phyloP scores from a whole-genome alignment of 23 tunicate genomes.

The Botrylloides violaceus region DNA sequence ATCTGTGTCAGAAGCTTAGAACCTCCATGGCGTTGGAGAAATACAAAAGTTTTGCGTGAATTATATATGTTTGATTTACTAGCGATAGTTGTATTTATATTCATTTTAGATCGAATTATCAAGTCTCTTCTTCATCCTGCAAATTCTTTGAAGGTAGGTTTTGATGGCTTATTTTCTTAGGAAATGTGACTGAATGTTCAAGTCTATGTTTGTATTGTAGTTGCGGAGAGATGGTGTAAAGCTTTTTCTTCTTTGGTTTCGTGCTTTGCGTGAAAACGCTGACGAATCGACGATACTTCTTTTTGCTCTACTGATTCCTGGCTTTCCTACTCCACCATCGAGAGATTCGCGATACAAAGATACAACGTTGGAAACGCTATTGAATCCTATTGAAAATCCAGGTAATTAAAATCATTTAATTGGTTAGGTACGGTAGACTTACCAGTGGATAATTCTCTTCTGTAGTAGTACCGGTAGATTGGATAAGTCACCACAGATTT shows the following conservation, averaged over 20 bases:
- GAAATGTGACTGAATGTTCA: neutral
- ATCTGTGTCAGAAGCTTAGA: too few species aligned
- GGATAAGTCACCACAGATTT: too few species aligned
- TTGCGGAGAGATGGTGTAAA: slow-evolving; percentile 69
- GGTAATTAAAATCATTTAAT: too few species aligned
- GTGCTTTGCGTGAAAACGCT: slow-evolving; percentile 68
- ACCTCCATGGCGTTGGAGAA: too few species aligned
- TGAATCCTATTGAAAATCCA: slow-evolving; percentile 10
- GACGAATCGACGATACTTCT: slow-evolving; percentile 47
- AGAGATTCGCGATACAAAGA: neutral
- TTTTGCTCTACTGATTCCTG: slow-evolving; percentile 80
- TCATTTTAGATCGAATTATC: slow-evolving; percentile 56
- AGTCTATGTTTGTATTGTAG: slow-evolving; percentile 13
- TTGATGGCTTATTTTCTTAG: neutral
- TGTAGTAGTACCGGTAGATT: too few species aligned
- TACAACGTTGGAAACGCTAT: neutral
- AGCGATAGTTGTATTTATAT: neutral
- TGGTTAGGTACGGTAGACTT: too few species aligned
- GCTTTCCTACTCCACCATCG: slow-evolving; percentile 66
- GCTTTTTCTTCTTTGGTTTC: slow-evolving; percentile 84
- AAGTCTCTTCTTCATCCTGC: slow-evolving; percentile 73
- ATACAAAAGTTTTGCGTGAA: too few species aligned
- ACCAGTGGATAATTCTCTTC: too few species aligned
- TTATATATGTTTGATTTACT: neutral
- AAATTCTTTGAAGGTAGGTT: slow-evolving; percentile 71